phyloP scores from a whole-genome alignment of 1,140 invertebrate species.

The Lepeophtheirus salmonis region DNA sequence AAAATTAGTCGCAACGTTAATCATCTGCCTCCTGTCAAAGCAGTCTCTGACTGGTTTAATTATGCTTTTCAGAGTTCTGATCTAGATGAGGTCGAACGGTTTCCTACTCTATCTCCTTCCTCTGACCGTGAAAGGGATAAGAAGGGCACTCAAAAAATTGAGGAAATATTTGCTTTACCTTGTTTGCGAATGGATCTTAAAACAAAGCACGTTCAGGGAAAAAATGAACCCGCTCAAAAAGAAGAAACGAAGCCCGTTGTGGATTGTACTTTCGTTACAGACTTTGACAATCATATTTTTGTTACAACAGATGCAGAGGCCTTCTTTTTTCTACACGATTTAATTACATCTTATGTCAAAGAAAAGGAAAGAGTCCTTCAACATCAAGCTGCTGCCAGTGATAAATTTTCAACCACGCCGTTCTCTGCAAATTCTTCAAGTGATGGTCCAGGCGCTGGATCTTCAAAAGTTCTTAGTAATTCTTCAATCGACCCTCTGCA shows the following conservation, averaged over 20 bases:
- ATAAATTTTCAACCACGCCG: neutral
- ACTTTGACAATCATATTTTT: conserved; percentile 90
- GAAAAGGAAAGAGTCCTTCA: conserved; percentile 50
- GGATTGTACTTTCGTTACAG: conserved; percentile 83
- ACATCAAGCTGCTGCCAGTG: neutral
- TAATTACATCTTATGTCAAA: conserved; percentile 84
- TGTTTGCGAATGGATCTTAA: conserved; percentile 76
- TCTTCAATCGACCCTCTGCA: conserved; percentile 28
- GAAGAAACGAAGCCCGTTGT: conserved; percentile 65
- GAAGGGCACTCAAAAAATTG: conserved; percentile 46
- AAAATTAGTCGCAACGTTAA: conserved; percentile 70
- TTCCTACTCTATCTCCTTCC: conserved; percentile 48
- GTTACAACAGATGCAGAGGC: conserved; percentile 93
- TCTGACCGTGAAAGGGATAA: neutral
- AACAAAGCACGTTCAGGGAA: conserved; percentile 50
- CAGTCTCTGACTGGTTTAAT: conserved; percentile 76
- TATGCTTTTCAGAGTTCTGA: conserved; percentile 84
- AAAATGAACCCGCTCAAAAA: conserved; percentile 23
- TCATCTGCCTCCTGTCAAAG: conserved; percentile 84
- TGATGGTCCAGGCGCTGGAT: conserved; percentile 16
- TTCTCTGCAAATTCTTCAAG: conserved; percentile 16
- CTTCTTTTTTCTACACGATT: conserved; percentile 89
- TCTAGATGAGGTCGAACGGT: conserved; percentile 74
- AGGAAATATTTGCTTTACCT: conserved; percentile 86
- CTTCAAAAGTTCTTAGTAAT: conserved; percentile 3